Evolutionary conservation across 2,797 vertebrate species (phyloP).

Genomic region (Myripristis jacobus): DNA sequence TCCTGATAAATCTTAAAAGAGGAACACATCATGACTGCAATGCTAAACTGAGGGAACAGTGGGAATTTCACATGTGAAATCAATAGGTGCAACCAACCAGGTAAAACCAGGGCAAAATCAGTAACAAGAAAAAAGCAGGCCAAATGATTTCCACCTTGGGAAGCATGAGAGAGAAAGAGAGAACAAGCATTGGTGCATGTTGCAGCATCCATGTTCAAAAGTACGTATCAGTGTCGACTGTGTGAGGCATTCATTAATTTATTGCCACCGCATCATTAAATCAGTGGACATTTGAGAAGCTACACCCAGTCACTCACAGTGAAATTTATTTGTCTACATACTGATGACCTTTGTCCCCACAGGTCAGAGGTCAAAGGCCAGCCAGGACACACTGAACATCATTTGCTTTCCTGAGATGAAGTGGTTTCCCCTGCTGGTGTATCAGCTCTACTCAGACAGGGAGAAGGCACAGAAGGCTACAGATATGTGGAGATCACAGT

Average conservation of each 20-base stretch:
- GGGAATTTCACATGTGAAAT: slow-evolving; percentile 22
- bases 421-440: slow-evolving; percentile 12
- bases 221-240: neutral
- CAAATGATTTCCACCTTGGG: slow-evolving; percentile 29
- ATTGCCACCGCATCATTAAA: slow-evolving; percentile 39
- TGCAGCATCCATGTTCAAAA: slow-evolving; percentile 10
- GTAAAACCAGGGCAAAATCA: slow-evolving; percentile 44
- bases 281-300: slow-evolving; percentile 47
- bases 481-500: slow-evolving; percentile 4
- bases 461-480: neutral
- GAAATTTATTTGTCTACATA: slow-evolving; percentile 58
- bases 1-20: neutral
- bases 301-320: slow-evolving; percentile 11
- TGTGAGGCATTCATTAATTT: slow-evolving; percentile 22
- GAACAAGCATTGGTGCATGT: neutral
- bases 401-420: slow-evolving; percentile 12
- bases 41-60: neutral
- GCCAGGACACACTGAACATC: slow-evolving; percentile 16
- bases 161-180: neutral
- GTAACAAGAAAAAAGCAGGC: neutral
- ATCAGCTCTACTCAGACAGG: slow-evolving; percentile 12
- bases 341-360: slow-evolving; percentile 39
- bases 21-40: neutral
- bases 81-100: slow-evolving; percentile 10
- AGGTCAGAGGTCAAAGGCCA: slow-evolving; percentile 50